Evolutionary conservation across 1,140 invertebrate species (phyloP).

Genomic region (Orussus abietinus): DNA sequence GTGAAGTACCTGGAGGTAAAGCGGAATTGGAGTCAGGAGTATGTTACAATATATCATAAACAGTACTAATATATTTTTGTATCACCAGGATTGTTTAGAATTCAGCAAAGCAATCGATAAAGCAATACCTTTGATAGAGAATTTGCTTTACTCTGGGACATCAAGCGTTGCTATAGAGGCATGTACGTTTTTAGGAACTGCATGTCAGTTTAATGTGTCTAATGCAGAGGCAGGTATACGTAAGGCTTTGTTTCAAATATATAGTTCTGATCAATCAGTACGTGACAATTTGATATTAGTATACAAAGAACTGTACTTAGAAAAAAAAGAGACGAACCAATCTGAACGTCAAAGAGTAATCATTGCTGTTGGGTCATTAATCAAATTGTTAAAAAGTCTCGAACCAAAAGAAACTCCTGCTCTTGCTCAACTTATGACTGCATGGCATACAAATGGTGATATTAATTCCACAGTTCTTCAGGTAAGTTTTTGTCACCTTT

Average conservation of each 20-base stretch:
- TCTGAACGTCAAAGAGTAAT: slow-evolving; percentile 34
- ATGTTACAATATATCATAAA: no score
- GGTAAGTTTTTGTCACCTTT: slow-evolving; percentile 26
- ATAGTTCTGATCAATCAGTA: slow-evolving; percentile 59
- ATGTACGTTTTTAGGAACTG: slow-evolving; percentile 78
- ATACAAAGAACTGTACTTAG: slow-evolving; percentile 64
- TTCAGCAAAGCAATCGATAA: slow-evolving; percentile 67
- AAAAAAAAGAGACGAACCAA: slow-evolving; percentile 21
- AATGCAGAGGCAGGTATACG: slow-evolving; percentile 68
- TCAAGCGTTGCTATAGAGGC: slow-evolving; percentile 78
- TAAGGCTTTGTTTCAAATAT: slow-evolving; percentile 69
- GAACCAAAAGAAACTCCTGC: slow-evolving; percentile 65
- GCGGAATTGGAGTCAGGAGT: no score
- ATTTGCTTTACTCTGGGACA: slow-evolving; percentile 70
- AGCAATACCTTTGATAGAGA: slow-evolving; percentile 67
- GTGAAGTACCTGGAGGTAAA: slow-evolving; percentile 3
- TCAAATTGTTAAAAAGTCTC: slow-evolving; percentile 57
- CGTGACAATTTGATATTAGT: slow-evolving; percentile 60
- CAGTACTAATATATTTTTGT: slow-evolving; percentile 55
- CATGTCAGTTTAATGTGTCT: slow-evolving; percentile 72
- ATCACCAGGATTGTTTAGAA: slow-evolving; percentile 59
- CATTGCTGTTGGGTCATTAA: slow-evolving; percentile 29
- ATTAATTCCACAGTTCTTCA: slow-evolving; percentile 51
- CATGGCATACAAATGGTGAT: slow-evolving; percentile 64
- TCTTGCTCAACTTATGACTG: slow-evolving; percentile 64